These are phyloP conservation scores for Pempheris klunzingeri DNA, from an alignment of 2,797 vertebrate species.

Conservation along the genomic window DNA sequence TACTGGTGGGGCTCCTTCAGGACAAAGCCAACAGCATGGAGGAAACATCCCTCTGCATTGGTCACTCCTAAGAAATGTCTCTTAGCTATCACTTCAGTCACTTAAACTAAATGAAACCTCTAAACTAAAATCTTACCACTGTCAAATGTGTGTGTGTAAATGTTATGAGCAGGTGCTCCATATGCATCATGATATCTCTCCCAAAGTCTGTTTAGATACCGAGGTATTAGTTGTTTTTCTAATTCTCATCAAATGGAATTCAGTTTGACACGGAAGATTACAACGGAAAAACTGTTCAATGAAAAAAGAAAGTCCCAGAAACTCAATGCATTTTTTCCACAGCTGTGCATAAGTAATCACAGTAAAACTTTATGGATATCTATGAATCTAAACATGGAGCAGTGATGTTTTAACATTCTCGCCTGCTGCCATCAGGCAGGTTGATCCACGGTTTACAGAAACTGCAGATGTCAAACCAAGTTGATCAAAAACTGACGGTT, in stretches of 20 bases:
- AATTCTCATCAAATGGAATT: constrained; percentile 50
- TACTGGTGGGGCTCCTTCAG: constrained; percentile 16
- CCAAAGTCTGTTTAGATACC: constrained; percentile 33
- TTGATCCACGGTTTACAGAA: constrained; percentile 39
- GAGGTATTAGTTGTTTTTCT: constrained; percentile 50
- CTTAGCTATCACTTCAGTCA: constrained; percentile 6
- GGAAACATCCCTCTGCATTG: constrained; percentile 32
- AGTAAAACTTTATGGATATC: constrained; percentile 44
- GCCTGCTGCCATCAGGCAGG: constrained; percentile 25
- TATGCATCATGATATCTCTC: constrained; percentile 45
- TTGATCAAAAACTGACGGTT: constrained; percentile 19
- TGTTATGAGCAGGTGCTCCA: constrained; percentile 46
- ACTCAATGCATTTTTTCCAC: constrained; percentile 28
- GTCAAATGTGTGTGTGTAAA: constrained; percentile 1
- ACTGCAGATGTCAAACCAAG: constrained; percentile 29
- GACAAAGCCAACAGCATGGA: constrained; percentile 20
- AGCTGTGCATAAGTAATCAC: constrained; percentile 32
- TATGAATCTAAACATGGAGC: constrained; percentile 48
- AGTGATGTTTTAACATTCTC: constrained; percentile 53
- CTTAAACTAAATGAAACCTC: constrained; percentile 6
- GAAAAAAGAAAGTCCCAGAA: constrained; percentile 41
- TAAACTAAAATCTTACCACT: constrained; percentile 22
- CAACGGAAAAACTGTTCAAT: constrained; percentile 28
- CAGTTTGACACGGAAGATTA: constrained; percentile 48
- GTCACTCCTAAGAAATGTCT: constrained; percentile 1